These are phyloP conservation scores for Saxidomus purpurata DNA, from an alignment of 1,140 invertebrate species.

Conservation along the genomic window DNA sequence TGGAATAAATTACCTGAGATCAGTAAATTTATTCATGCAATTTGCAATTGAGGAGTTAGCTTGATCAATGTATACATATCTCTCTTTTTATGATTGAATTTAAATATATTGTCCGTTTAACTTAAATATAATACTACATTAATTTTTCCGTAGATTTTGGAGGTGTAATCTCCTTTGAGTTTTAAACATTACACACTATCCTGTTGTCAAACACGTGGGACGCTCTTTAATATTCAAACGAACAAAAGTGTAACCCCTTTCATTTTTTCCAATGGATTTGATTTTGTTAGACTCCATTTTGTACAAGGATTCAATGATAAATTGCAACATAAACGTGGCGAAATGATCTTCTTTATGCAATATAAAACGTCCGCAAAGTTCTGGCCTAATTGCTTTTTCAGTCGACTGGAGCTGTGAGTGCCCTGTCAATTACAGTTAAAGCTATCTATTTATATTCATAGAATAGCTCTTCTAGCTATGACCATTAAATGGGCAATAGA, in stretches of 20 bases:
- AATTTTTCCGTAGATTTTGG: neutral
- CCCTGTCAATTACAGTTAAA: constrained; percentile 21
- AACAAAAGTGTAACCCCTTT: neutral
- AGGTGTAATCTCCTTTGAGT: neutral
- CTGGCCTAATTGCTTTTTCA: constrained; percentile 55
- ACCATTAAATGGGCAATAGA: constrained; percentile 42
- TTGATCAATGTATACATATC: no score
- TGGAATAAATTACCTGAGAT: neutral
- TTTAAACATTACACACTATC: neutral
- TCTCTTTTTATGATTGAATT: no score
- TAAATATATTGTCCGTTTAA: neutral
- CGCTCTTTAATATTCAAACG: neutral
- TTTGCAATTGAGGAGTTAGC: no score
- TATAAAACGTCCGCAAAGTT: constrained; percentile 21
- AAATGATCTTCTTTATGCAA: constrained; percentile 52
- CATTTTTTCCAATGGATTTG: constrained; percentile 16
- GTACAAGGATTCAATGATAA: constrained; percentile 18
- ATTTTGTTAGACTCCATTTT: constrained; percentile 35
- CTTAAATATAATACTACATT: neutral
- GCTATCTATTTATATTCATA: constrained; percentile 53
- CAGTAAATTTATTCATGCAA: neutral
- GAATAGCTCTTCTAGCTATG: neutral
- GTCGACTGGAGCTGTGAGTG: constrained; percentile 11
- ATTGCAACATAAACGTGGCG: constrained; percentile 42
- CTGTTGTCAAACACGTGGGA: neutral